Evolutionary conservation across 2,113 vertebrate species (phyloP), one percentile per base, ranked within the genome.

Genomic region (Protobothrops flavoviridis): DNA sequence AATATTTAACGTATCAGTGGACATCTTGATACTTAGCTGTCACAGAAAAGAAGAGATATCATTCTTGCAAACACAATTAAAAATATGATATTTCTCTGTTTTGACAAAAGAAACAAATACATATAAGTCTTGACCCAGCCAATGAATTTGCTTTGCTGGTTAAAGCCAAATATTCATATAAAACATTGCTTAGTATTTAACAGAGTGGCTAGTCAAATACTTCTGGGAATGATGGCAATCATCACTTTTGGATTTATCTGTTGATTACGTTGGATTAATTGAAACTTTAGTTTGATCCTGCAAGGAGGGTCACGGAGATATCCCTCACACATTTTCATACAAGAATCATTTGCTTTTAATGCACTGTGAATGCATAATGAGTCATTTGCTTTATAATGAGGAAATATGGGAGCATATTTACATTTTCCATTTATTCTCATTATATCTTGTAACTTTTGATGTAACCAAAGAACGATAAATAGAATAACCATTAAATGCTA

Each of bases 391-490:
- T 87, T 48, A 86, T 95, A 94, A 94, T 88, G 55, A 69, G 10
- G 92, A 93, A 57, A 48, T 81, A n/a, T 33, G 94, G 87, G 94
- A 88, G 1, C 2, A 93, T 85, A 69, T 93, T 93, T 94, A n/a
- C 24, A 50, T 1, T 93, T 88, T 52, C 50, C 89, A 86, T 89
- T 33, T 21, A 81, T 92, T 93, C 17, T 90, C 81, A 24, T 90
- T 45, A 90, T n/a, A 52, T 74, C 55, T 91, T 53, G 56, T 39
- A 8, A 2, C 53, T 93, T 57, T 53, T 91, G 85, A 94, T 64
- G 91, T 93, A 23, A 92, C 57, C 57, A 93, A 92, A 89, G 55
- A 0, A 11, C 56, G 50, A 5, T 21, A 92, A 93, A 50, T 7
- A 69, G 6, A 24, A 91, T 90, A 89, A 9, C 24, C 45, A 55